Base-by-base conservation (phyloP, 2,888 invertebrate genomes). In the Melinaea marsaeus region DNA sequence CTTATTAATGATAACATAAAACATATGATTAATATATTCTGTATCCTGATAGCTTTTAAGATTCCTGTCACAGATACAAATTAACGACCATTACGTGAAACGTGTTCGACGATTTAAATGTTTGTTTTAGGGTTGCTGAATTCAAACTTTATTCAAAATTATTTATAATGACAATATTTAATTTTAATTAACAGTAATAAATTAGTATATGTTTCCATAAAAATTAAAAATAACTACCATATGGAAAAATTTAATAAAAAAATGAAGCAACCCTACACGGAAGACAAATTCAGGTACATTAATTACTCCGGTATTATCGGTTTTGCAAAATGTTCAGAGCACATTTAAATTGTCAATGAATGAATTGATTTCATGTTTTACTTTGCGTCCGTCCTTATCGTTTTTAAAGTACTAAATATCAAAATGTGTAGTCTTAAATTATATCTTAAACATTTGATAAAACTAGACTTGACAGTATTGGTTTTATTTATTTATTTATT, bases 71-170 rank as follows among this genome's bases (percentile, higher is more conserved):
- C 51, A 51, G 32, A 51, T 51, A 51, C 51, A 51, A 51, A 51
- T 51, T 51, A 51, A 51, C 22, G 32, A 32, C 51, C 51, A 51
- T 51, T 51, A 51, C 32, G 51, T 3, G 51, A 51, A 51, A 51
- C 51, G 9, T 22, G 51, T 51, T 51, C 51, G 48, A 51, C 22
- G 32, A 51, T 51, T 22, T 32, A 51, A 11, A 51, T 51, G 32
- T 51, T 51, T 32, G 9, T 9, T 11, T 51, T 9, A 51, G 51
- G 51, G 51, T 51, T 51, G 51, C 9, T 32, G 9, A 51, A 1
- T 4, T 6, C 48, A 7, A 5, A 37, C 37, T 37, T 22, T 13
- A 13, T 13, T n/a, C 46, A 46, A 13, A 46, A 46, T n/a, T 46
- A 46, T 4, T n/a, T 11, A 46, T n/a, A 46, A 13, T 46, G 3